Base-by-base conservation (phyloP, 1,140 invertebrate genomes). In the Calliopsis andreniformis region DNA sequence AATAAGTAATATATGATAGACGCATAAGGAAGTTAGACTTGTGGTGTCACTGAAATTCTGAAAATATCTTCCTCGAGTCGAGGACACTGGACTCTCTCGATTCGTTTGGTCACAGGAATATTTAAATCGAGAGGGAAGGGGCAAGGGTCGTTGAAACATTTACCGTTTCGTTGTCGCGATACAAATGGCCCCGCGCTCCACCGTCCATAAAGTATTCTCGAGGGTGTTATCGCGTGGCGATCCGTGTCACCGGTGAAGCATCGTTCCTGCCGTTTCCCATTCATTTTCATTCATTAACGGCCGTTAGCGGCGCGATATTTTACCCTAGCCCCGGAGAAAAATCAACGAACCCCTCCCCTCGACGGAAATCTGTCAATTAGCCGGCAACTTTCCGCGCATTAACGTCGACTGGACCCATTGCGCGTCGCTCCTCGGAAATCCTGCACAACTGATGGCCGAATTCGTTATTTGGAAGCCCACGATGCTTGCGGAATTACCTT, bases 251-350 rank as follows among this genome's bases (percentile, higher is more conserved):
- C 63, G 58, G 23, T 80, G 79, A 83, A 78, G 51, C 47, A 78
- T 75, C 45, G 58, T 58, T 3, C 20, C 35, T 49, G n/a, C 51
- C 28, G 62, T 75, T 53, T 30, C 43, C 71, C 76, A 71, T 83
- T 83, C 47, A 70, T 83, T 83, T 79, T 83, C 80, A 83, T 83
- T 83, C 80, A 83, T 83, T 83, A 83, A 42, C 25, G 49, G 14
- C 63, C 72, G 66, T 83, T 83, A 78, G 64, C 64, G 14, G 12
- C 30, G 35, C 42, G 32, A 79, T 82, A 78, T 78, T 78, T 82
- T 39, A 69, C 59, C 56, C 25, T 23, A 62, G 51, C 10, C 51
- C 2, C 42, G 23, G 67, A 30, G 18, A 61, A 77, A 55, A 77
- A 70, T 49, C 43, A 77, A 47, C 35, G 45, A 6, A 35, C 0